A percentile compares a stretch with the other conserved stretches of the same genome.
phyloP scores from a whole-genome alignment of 1,140 invertebrate species.

The Procambarus clarkii region DNA sequence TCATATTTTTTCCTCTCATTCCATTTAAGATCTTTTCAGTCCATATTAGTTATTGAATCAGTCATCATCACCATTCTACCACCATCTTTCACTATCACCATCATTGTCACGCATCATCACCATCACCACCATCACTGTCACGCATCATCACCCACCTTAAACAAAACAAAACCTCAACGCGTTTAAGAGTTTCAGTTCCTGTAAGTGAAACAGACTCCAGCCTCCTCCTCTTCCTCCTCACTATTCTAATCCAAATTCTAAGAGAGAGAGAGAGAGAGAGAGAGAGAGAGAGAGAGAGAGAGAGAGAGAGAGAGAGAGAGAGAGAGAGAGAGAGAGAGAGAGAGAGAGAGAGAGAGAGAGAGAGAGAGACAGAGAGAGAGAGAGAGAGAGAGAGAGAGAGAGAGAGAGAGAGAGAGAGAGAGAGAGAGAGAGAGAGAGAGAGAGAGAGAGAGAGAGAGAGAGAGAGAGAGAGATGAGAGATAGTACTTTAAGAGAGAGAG shows the following conservation, averaged over 20 bases:
- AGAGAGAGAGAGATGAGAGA: not conserved
- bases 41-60: no score
- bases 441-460: conserved; percentile 46
- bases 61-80: no score
- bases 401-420: conserved; percentile 44
- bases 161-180: no score
- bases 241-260: no score
- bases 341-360: conserved; percentile 42
- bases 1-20: no score
- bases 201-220: no score
- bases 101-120: no score
- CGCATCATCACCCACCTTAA: conserved; percentile 12
- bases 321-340: conserved; percentile 27
- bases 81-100: conserved; percentile 14
- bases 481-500: no score
- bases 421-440: conserved; percentile 46
- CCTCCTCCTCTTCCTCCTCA: no score
- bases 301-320: conserved; percentile 49
- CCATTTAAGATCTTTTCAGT: no score
- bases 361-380: conserved; percentile 39
- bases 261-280: not conserved
- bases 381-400: conserved; percentile 21
- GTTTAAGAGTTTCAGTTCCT: no score
- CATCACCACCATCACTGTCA: not conserved
- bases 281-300: conserved; percentile 35